Base-by-base conservation (phyloP, 1,140 invertebrate genomes). In the Copidosoma floridanum region DNA sequence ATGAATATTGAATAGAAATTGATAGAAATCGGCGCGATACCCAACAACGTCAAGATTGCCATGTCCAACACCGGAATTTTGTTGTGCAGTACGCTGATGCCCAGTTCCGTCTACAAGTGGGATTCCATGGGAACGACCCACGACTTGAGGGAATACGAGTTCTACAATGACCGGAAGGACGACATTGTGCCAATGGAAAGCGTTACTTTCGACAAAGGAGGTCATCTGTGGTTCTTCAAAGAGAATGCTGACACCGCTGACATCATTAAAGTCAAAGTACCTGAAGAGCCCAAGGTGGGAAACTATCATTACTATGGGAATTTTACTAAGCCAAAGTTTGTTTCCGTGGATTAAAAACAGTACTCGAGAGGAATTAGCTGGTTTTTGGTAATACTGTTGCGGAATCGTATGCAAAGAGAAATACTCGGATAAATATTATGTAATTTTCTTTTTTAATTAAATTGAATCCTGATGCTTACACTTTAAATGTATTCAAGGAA, bases 171-270 rank as follows among this genome's bases (percentile, higher is more conserved):
- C 70, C 0, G 78, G 84, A 2, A 83, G 84, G 59, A 74, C 83
- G n/a, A 82, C 41, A 84, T 89, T 67, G 86, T 89, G 68, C 90
- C 88, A 88, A 83, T 87, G 0, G 85, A 87, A 63, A 82, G 82
- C n/a, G 89, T 90, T 67, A 82, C 83, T 4, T 86, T 89, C 64
- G 87, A 89, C 68, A 78, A 84, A 37, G 70, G 80, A 21, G 88
- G 86, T 7, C 82, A 83, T 61, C 68, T 89, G 0, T 89, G 84
- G 72, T 83, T 86, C 6, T 80, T 88, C 3, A 81, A 86, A 2
- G 89, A 89, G 69, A 75, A n/a, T n/a, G 82, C 14, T 65, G 89
- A 23, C 85, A 85, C 61, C 86, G 85, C 62, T 86, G 85, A 57
- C 70, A 86, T 7, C 81, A 81, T 35, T 81, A 81, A 51, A 77